Evolutionary conservation across 2,113 vertebrate genomes (phyloP).

Genomic region (Istiophorus platypterus): DNA sequence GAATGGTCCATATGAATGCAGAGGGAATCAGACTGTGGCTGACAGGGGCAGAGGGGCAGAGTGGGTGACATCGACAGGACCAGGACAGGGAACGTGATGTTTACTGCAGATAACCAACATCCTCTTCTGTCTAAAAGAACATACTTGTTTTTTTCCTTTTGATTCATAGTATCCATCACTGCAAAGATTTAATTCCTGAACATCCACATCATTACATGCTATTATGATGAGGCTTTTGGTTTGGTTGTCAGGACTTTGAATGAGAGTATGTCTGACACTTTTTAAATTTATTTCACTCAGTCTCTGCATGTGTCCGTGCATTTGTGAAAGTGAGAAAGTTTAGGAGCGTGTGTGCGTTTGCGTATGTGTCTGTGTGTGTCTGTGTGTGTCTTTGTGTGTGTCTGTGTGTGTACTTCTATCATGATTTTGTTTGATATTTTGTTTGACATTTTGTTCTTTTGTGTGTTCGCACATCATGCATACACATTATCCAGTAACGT

Average conservation of each 20-base stretch:
- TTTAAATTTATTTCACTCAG: not conserved
- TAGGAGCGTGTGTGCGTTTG: not conserved
- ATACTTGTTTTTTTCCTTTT: not conserved
- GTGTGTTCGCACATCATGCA: not conserved
- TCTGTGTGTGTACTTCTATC: not conserved
- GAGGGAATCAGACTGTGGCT: not conserved
- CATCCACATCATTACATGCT: not conserved
- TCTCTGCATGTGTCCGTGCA: not conserved
- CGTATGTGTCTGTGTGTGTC: too few relatives aligned
- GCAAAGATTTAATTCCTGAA: not conserved
- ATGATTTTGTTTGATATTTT: conserved; percentile 1
- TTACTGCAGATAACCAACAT: not conserved
- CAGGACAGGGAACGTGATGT: not conserved
- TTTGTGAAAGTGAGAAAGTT: not conserved
- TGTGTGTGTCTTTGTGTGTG: not conserved
- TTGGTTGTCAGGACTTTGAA: not conserved
- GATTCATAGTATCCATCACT: conserved; percentile 13
- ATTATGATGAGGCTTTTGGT: not conserved
- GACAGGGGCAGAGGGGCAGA: too few relatives aligned
- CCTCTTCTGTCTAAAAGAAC: not conserved
- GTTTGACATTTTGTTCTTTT: not conserved
- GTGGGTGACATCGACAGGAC: not conserved
- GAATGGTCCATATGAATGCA: not conserved
- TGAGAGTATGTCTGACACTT: conserved; percentile 2
- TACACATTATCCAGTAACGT: conserved; percentile 4